phyloP scores from a whole-genome alignment of 2,888 invertebrate genomes.

The Cetonia aurata region DNA sequence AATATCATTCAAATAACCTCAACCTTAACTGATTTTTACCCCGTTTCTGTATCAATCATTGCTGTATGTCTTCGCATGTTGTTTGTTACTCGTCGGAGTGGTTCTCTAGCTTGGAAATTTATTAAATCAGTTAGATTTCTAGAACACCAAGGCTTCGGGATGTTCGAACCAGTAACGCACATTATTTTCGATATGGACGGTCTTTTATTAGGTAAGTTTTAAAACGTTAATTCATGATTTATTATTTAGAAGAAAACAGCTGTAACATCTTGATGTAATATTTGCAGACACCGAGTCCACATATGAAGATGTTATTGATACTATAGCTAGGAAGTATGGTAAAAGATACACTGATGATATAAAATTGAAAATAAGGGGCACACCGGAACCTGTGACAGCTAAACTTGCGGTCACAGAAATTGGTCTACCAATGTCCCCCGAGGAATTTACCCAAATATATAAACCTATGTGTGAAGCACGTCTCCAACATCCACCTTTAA shows the following conservation, averaged over 20 bases:
- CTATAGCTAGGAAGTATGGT: slow-evolving; percentile 78
- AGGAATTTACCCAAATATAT: slow-evolving; percentile 76
- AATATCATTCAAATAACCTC: too few relatives aligned
- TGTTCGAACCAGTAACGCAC: slow-evolving; percentile 72
- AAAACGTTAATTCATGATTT: slow-evolving; percentile 30
- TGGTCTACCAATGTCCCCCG: slow-evolving; percentile 75
- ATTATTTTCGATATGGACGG: slow-evolving; percentile 83
- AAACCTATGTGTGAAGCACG: slow-evolving; percentile 68
- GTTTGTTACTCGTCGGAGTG: too few relatives aligned
- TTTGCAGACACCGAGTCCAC: slow-evolving; percentile 82
- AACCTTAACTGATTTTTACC: too few relatives aligned
- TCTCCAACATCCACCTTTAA: slow-evolving; percentile 48
- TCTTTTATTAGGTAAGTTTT: slow-evolving; percentile 70
- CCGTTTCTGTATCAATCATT: too few relatives aligned
- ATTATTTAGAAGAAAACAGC: slow-evolving; percentile 66
- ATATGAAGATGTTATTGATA: slow-evolving; percentile 80
- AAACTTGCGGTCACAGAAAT: slow-evolving; percentile 77
- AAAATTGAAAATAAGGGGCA: slow-evolving; percentile 83
- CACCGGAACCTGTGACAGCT: slow-evolving; percentile 77
- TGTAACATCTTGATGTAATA: too few relatives aligned
- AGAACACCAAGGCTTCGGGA: neutral
- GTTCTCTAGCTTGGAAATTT: too few relatives aligned
- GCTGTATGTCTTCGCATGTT: too few relatives aligned
- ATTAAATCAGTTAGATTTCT: too few relatives aligned
- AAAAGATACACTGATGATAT: slow-evolving; percentile 84